phyloP scores from a whole-genome alignment of 2,888 invertebrate species.

The Agrochola circellaris region DNA sequence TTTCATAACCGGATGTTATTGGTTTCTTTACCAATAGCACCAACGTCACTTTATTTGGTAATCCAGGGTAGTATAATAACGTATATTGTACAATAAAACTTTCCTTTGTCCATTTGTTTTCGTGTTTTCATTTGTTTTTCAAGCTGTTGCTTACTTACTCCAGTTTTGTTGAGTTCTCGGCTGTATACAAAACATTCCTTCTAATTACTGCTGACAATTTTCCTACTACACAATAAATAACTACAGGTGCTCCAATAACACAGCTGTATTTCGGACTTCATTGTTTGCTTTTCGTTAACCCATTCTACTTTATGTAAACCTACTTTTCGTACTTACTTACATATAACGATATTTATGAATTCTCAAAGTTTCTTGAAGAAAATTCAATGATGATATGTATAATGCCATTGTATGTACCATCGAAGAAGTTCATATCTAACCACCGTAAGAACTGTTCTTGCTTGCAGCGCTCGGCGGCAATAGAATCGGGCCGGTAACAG shows the following conservation, averaged over 20 bases:
- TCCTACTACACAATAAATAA: not conserved
- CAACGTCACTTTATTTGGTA: conserved; percentile 60
- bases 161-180: not conserved
- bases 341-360: not conserved
- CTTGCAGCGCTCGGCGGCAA: too few relatives aligned
- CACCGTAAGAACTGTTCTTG: too few relatives aligned
- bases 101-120: conserved; percentile 31
- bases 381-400: not conserved
- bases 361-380: not conserved
- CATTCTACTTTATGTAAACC: not conserved
- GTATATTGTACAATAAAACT: conserved; percentile 45
- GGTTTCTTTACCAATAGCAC: conserved; percentile 76
- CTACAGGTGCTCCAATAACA: conserved; percentile 3
- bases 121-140: conserved; percentile 13
- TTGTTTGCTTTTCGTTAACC: not conserved
- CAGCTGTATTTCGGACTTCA: not conserved
- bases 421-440: too few relatives aligned
- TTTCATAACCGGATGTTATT: conserved; percentile 82
- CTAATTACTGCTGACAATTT: not conserved
- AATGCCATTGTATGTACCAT: not conserved
- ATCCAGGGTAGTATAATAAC: conserved; percentile 54
- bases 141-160: conserved; percentile 6
- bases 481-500: too few relatives aligned
- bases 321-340: not conserved
- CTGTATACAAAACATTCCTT: conserved; percentile 7